phyloP scores from a whole-genome alignment of 1,140 invertebrate species.

The Trichonephila inaurata region DNA sequence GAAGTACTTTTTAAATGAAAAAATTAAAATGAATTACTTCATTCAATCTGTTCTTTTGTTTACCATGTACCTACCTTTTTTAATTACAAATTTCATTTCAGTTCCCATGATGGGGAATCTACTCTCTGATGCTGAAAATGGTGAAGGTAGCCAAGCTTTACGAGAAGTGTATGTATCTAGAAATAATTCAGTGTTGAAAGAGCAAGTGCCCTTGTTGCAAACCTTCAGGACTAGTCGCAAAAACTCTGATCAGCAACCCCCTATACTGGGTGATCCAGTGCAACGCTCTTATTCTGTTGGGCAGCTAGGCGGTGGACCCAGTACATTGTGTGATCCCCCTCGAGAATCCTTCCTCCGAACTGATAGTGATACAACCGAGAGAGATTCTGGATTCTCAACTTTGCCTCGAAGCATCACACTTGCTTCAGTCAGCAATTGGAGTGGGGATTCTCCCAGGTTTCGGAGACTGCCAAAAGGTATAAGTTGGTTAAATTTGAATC shows the following conservation, averaged over 20 bases:
- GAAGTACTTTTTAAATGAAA: too few species aligned
- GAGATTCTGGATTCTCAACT: slow-evolving; percentile 56
- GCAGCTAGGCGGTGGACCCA: slow-evolving; percentile 22
- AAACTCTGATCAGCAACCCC: background rate
- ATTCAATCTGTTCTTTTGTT: too few species aligned
- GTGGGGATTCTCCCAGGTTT: slow-evolving; percentile 57
- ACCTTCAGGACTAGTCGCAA: slow-evolving; percentile 52
- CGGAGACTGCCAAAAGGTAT: slow-evolving; percentile 74
- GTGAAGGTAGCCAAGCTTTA: background rate
- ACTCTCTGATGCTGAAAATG: background rate
- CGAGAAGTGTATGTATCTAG: slow-evolving; percentile 18
- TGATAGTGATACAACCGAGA: slow-evolving; percentile 6
- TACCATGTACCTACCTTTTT: background rate
- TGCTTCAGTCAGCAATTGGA: slow-evolving; percentile 67
- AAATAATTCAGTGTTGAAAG: slow-evolving; percentile 24
- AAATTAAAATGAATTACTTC: too few species aligned
- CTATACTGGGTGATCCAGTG: background rate
- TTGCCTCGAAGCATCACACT: slow-evolving; percentile 65
- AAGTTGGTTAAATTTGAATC: background rate
- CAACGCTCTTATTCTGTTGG: slow-evolving; percentile 56
- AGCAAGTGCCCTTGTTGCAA: slow-evolving; percentile 57
- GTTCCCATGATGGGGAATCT: slow-evolving; percentile 7
- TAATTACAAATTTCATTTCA: background rate
- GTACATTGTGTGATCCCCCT: background rate
- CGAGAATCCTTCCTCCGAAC: slow-evolving; percentile 5